Percentiles rank a stretch among this genome's conserved stretches.
Evolutionary conservation across 2,888 invertebrate genomes (phyloP).

Genomic region (Zele albiditarsus): DNA sequence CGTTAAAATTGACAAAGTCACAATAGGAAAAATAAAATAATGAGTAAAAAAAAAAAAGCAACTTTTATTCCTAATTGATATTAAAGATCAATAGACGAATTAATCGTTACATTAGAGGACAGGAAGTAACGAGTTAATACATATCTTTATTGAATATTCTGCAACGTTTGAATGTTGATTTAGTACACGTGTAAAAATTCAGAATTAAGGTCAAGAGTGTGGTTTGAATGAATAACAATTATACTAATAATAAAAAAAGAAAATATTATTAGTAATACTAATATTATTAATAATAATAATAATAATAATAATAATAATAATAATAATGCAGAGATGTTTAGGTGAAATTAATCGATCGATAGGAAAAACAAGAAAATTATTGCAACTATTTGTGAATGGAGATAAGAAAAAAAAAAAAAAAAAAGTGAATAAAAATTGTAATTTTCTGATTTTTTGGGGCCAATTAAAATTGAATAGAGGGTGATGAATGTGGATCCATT

Average conservation of each 20-base stretch:
- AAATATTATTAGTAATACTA: not conserved
- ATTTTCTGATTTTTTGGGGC: slow-evolving; percentile 68
- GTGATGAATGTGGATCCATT: slow-evolving; percentile 42
- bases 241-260: slow-evolving; percentile 8
- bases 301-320: slow-evolving; percentile 29
- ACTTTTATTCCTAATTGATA: slow-evolving; percentile 47
- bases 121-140: slow-evolving; percentile 50
- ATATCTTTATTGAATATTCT: slow-evolving; percentile 52
- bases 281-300: not conserved
- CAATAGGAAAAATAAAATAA: not conserved
- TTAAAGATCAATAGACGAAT: slow-evolving; percentile 48
- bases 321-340: not conserved
- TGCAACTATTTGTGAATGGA: slow-evolving; percentile 17
- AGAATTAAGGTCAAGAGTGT: slow-evolving; percentile 14
- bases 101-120: slow-evolving; percentile 43
- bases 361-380: slow-evolving; percentile 2
- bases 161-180: slow-evolving; percentile 24
- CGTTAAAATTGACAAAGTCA: not conserved
- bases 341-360: not conserved
- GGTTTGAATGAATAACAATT: slow-evolving; percentile 26
- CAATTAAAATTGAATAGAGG: slow-evolving; percentile 61
- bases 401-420: slow-evolving; percentile 22
- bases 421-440: slow-evolving; percentile 48
- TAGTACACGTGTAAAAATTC: not conserved
- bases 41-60: slow-evolving; percentile 32